phyloP scores from a whole-genome alignment of 1,140 invertebrate genomes.

The Ceratina japonica region DNA sequence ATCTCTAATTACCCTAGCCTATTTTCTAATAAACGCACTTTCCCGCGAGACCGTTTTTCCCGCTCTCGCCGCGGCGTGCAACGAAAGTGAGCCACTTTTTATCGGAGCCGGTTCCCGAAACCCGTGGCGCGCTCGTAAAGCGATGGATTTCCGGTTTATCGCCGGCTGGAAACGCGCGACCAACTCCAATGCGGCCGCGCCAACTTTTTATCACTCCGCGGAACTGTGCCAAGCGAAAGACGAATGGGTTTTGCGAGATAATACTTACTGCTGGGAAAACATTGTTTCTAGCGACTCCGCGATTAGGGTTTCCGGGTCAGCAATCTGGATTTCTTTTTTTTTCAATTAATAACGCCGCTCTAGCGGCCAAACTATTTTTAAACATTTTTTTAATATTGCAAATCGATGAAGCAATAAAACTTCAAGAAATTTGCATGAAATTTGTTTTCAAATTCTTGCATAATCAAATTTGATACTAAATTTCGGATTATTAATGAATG shows the following conservation, averaged over 20 bases:
- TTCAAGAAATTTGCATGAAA: too few relatives aligned
- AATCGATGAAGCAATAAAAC: too few relatives aligned
- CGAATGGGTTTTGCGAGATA: not conserved
- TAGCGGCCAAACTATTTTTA: too few relatives aligned
- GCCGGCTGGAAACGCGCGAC: not conserved
- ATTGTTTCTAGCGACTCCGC: not conserved
- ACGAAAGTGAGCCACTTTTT: slow-evolving; percentile 63
- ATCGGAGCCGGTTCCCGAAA: not conserved
- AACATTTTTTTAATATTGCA: not conserved
- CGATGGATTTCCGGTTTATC: slow-evolving; percentile 34
- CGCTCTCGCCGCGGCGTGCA: slow-evolving; percentile 5
- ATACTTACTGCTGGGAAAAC: not conserved
- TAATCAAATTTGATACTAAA: too few relatives aligned
- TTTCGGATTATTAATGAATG: too few relatives aligned
- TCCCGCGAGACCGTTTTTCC: not conserved
- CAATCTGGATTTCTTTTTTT: not conserved
- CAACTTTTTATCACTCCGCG: slow-evolving; percentile 9
- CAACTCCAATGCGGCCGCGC: not conserved
- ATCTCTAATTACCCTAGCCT: slow-evolving; percentile 22
- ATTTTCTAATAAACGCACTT: slow-evolving; percentile 29
- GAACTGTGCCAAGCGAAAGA: slow-evolving; percentile 19
- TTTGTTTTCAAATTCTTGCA: too few relatives aligned
- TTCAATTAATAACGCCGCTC: not conserved
- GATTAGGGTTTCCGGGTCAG: slow-evolving; percentile 9
- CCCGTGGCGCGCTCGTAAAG: too few relatives aligned